Evolutionary conservation across 2,797 vertebrate genomes (phyloP), one percentile per base, ranked within the genome.

Genomic region (Sarcoramphus papa): DNA sequence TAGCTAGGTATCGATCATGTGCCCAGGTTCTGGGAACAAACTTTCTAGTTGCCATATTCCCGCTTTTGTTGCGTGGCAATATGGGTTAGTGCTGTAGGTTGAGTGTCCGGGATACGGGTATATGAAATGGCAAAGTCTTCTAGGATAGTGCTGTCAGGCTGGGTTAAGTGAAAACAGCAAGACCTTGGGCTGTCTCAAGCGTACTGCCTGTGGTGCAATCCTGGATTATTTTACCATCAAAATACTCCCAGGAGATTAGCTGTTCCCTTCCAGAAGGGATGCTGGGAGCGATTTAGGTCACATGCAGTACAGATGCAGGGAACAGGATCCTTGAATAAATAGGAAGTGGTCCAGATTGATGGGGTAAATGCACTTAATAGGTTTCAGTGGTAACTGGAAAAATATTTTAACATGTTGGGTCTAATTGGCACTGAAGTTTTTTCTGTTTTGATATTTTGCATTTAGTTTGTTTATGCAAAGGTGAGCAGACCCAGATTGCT

Each of bases 211-310:
- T 87, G 86, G 27, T 96, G 93, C 92, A 92, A 31, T 83, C 84
- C 91, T 95, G 84, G 91, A 92, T 96, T 93, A 27, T 87, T 96
- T 97, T 96, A 83, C 89, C 48, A 50, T 92, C 81, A 37, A 64
- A 94, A 51, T 56, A 76, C 56, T 87, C 67, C 51, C 60, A 37
- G 84, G 91, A 96, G 95, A 96, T 97, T 96, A 97, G 87, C 95
- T 94, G 93, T 96, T 94, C 95, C 86, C 75, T 94, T 94, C 56
- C 72, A 64, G 72, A 67, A 62, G 84, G 81, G 87, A 83, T 91
- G 84, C 53, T 95, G 89, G 64, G 64, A 88, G 47, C 1, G 1
- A 12, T 82, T 78, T 67, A 43, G 70, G 67, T 90, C 88, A 93
- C 73, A 62, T 70, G 83, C 37, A 47, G 69, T 76, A 50, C 88